Evolutionary conservation across 1,140 invertebrate genomes (phyloP).

Genomic region (Ceratosolen solmsi): DNA sequence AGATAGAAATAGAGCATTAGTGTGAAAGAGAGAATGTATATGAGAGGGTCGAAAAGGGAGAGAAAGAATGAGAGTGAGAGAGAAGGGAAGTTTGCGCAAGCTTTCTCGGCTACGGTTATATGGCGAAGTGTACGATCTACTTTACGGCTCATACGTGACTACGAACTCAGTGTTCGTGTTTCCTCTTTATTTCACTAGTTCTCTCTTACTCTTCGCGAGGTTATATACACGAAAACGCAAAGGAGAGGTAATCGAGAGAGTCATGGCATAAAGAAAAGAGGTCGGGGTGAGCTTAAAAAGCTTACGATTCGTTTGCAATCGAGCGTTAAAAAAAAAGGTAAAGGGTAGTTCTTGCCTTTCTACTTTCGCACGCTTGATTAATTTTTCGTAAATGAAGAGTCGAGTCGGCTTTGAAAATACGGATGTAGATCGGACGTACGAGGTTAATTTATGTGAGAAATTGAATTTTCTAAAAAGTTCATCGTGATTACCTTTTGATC

Average conservation of each 20-base stretch:
- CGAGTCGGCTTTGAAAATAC: constrained; percentile 24
- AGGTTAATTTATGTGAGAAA: constrained; percentile 34
- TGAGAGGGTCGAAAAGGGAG: too few relatives aligned
- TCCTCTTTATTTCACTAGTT: constrained; percentile 5
- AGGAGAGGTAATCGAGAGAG: constrained; percentile 28
- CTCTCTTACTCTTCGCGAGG: neutral
- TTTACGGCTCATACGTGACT: constrained; percentile 68
- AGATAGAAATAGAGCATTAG: constrained; percentile 13
- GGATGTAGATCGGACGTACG: constrained; percentile 5
- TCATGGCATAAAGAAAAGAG: constrained; percentile 34
- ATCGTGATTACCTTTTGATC: constrained; percentile 1
- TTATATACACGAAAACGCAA: constrained; percentile 23
- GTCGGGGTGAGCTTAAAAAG: constrained; percentile 39
- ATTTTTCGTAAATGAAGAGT: constrained; percentile 33
- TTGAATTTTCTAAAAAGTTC: constrained; percentile 38
- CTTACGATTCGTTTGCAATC: constrained; percentile 36
- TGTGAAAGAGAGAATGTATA: neutral
- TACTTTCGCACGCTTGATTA: constrained; percentile 37
- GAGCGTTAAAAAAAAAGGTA: constrained; percentile 36
- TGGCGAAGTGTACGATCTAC: constrained; percentile 61
- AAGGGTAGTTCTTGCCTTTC: constrained; percentile 24
- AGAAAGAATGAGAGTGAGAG: neutral
- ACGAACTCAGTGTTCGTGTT: constrained; percentile 42
- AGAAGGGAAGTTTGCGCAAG: constrained; percentile 29
- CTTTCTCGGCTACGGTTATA: constrained; percentile 20